Evolutionary conservation across 2,888 invertebrate genomes (phyloP).

Genomic region (Pogonocherus hispidulus): DNA sequence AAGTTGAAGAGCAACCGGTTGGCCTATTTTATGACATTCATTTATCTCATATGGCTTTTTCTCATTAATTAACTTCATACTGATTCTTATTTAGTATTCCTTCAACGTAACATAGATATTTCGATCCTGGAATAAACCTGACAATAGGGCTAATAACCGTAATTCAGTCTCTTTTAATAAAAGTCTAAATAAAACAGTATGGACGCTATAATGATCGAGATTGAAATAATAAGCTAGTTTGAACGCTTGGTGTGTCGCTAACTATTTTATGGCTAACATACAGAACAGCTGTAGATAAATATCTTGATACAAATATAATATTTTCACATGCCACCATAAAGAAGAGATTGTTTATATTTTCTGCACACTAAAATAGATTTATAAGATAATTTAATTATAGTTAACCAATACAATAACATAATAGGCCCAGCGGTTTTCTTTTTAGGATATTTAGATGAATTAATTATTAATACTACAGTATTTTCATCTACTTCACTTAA

Average conservation of each 20-base stretch:
- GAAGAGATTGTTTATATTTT: not conserved
- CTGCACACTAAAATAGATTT: not conserved
- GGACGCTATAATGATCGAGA: constrained; percentile 1
- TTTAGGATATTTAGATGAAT: too few relatives aligned
- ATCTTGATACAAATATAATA: constrained; percentile 1
- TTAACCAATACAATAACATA: too few relatives aligned
- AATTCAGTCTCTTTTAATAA: constrained; percentile 13
- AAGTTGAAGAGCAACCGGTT: too few relatives aligned
- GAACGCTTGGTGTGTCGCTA: not conserved
- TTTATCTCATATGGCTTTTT: too few relatives aligned
- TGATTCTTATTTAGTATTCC: not conserved
- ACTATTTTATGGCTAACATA: not conserved
- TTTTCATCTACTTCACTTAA: too few relatives aligned
- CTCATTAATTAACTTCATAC: not conserved
- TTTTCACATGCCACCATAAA: not conserved
- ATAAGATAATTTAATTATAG: not conserved
- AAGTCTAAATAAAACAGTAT: constrained; percentile 9
- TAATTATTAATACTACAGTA: too few relatives aligned
- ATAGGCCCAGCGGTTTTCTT: not conserved
- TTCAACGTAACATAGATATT: not conserved
- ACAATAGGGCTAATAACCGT: constrained; percentile 6
- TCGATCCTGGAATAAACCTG: not conserved
- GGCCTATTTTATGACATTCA: too few relatives aligned
- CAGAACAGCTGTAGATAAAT: constrained; percentile 10
- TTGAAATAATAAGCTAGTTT: constrained; percentile 23